Evolutionary conservation across 2,888 invertebrate species (phyloP).

Genomic region (Yponomeuta cagnagella): DNA sequence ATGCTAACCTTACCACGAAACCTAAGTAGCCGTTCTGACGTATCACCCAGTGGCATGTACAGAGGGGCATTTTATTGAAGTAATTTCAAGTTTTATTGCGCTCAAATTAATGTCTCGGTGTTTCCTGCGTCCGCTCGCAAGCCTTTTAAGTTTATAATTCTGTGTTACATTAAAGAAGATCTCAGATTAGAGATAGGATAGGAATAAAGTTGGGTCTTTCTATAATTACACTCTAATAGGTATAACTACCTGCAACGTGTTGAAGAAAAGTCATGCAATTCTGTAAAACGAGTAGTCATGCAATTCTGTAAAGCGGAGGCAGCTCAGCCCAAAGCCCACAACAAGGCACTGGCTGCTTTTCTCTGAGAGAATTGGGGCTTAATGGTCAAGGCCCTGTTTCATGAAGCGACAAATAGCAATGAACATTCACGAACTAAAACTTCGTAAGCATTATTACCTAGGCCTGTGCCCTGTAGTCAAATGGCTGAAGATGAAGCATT

Average conservation of each 20-base stretch:
- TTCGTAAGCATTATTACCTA: too few species aligned
- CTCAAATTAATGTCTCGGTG: slow-evolving; percentile 11
- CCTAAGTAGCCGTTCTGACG: not conserved
- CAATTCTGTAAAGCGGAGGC: not conserved
- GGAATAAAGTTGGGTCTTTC: not conserved
- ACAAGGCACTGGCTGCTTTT: too few species aligned
- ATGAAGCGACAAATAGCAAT: too few species aligned
- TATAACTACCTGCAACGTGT: too few species aligned
- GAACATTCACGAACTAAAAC: too few species aligned
- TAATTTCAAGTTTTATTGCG: slow-evolving; percentile 6
- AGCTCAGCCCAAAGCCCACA: too few species aligned
- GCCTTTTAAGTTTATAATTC: slow-evolving; percentile 2
- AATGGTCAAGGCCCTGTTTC: too few species aligned
- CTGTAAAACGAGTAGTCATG: not conserved
- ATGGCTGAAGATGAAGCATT: too few species aligned
- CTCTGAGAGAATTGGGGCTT: too few species aligned
- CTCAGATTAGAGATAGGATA: not conserved
- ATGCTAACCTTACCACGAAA: not conserved
- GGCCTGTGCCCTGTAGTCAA: too few species aligned
- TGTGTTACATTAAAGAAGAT: slow-evolving; percentile 1
- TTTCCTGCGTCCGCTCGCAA: slow-evolving; percentile 8
- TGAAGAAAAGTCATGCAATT: not conserved
- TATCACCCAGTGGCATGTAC: not conserved
- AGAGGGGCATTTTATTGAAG: slow-evolving; percentile 11
- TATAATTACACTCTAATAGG: not conserved